phyloP scores from a whole-genome alignment of 2,888 invertebrate species.

The Hemistola chrysoprasaria region DNA sequence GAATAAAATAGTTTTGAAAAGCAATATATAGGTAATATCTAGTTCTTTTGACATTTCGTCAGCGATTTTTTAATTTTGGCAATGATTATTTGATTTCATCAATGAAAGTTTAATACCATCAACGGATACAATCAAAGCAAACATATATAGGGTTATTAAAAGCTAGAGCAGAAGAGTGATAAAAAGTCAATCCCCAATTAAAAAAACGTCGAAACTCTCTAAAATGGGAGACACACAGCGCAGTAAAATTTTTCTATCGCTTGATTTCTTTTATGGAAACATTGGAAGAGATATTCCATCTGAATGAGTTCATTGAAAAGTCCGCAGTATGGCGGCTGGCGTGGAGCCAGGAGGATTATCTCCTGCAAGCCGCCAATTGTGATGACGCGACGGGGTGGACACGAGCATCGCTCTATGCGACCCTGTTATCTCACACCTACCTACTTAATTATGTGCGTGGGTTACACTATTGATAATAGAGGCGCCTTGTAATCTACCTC shows the following conservation, averaged over 20 bases:
- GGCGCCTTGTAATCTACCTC: too few relatives aligned
- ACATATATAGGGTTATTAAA: too few relatives aligned
- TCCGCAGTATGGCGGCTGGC: constrained; percentile 78
- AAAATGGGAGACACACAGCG: constrained; percentile 42
- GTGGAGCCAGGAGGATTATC: constrained; percentile 73
- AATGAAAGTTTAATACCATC: too few relatives aligned
- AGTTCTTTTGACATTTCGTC: too few relatives aligned
- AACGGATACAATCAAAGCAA: too few relatives aligned
- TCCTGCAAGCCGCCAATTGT: constrained; percentile 64
- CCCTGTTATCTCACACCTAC: constrained; percentile 49
- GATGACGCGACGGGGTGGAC: constrained; percentile 64
- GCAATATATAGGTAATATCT: too few relatives aligned
- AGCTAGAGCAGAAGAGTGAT: too few relatives aligned
- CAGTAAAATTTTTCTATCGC: constrained; percentile 63
- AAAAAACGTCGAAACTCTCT: not conserved
- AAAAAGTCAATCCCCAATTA: not conserved
- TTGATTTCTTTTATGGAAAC: constrained; percentile 76
- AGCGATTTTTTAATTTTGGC: too few relatives aligned
- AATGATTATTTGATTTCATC: too few relatives aligned
- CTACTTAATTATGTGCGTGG: constrained; percentile 44
- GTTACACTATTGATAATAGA: not conserved
- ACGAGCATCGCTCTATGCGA: constrained; percentile 50
- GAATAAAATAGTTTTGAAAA: too few relatives aligned
- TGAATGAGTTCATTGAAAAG: constrained; percentile 78
- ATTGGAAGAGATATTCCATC: constrained; percentile 77